Percentiles rank a stretch among this genome's conserved stretches.
These are phyloP conservation scores for Calliphora vicina DNA, from an alignment of 1,140 invertebrate genomes.

Conservation along the genomic window DNA sequence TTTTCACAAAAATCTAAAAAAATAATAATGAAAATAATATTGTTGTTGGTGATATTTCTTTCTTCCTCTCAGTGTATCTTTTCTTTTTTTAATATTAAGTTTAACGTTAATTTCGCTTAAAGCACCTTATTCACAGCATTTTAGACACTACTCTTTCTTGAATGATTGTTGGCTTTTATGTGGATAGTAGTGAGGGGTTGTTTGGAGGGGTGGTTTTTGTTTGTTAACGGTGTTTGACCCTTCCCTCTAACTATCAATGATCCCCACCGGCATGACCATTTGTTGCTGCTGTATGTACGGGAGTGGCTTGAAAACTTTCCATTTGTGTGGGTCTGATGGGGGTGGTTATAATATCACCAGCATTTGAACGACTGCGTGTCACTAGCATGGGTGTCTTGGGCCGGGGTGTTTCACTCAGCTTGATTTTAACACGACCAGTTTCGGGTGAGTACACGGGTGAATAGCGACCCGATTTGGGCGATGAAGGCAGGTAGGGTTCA, in stretches of 20 bases:
- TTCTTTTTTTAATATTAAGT: not conserved
- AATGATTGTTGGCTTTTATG: not conserved
- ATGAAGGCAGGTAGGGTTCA: slow-evolving; percentile 63
- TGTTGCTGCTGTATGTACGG: slow-evolving; percentile 14
- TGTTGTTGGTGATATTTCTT: not conserved
- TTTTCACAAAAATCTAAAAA: not conserved
- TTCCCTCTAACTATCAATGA: not conserved
- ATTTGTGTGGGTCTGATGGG: slow-evolving; percentile 50
- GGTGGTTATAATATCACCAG: slow-evolving; percentile 69
- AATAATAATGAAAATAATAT: not conserved
- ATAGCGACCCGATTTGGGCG: slow-evolving; percentile 63
- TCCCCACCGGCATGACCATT: slow-evolving; percentile 21
- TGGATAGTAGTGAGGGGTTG: too few relatives aligned
- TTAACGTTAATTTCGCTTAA: slow-evolving; percentile 7
- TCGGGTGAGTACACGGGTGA: slow-evolving; percentile 68
- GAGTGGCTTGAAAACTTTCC: not conserved
- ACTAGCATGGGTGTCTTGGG: slow-evolving; percentile 73
- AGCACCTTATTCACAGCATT: slow-evolving; percentile 12
- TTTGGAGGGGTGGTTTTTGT: too few relatives aligned
- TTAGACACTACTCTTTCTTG: not conserved
- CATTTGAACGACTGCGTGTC: slow-evolving; percentile 69
- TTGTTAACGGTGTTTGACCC: not conserved
- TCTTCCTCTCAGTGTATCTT: not conserved
- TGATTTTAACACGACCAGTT: slow-evolving; percentile 72
- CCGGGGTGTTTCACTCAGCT: slow-evolving; percentile 70